Conservation (phyloP, 2,888 invertebrate genomes). For the Monochamus alternatus region DNA sequence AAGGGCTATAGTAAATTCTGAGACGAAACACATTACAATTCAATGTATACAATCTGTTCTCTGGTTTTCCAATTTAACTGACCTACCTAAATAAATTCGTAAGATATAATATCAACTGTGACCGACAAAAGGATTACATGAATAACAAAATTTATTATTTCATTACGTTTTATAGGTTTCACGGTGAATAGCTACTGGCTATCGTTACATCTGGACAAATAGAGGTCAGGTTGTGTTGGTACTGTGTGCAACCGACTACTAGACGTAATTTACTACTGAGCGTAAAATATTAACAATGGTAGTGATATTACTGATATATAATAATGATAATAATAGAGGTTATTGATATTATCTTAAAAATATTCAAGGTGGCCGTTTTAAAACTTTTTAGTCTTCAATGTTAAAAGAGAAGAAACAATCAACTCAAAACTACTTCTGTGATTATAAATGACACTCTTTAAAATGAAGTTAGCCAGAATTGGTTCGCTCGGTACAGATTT, state of each 20-base stretch:
- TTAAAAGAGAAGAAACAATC: too few species aligned
- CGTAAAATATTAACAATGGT: background rate
- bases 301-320: background rate
- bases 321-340: too few species aligned
- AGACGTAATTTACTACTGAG: background rate
- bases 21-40: too few species aligned
- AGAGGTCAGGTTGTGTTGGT: background rate
- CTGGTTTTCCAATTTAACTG: background rate
- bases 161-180: background rate
- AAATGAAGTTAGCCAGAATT: too few species aligned
- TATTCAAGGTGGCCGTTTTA: too few species aligned
- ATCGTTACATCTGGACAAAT: background rate
- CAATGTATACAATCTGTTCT: too few species aligned
- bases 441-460: too few species aligned
- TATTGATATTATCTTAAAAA: too few species aligned
- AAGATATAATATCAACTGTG: background rate
- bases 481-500: too few species aligned
- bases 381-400: too few species aligned
- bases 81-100: background rate
- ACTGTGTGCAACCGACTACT: background rate
- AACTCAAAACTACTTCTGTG: too few species aligned
- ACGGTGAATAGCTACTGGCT: background rate
- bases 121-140: background rate
- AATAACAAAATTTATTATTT: background rate
- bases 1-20: too few species aligned